Evolutionary conservation across 2,113 vertebrate species (phyloP), one percentile per base, ranked within the genome.

Genomic region (Clinocottus analis): DNA sequence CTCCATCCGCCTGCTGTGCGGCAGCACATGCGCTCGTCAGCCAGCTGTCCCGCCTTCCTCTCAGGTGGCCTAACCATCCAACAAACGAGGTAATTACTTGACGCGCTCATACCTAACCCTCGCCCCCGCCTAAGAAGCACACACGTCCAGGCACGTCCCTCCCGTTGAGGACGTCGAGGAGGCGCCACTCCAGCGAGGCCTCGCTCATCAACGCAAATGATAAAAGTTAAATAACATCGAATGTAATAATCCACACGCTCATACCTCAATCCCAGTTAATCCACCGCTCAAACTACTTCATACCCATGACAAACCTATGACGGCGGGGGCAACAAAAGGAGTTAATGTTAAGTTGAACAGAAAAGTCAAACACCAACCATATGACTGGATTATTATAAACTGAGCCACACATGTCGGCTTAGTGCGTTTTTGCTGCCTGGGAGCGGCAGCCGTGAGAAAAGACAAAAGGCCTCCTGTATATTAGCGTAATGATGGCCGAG

Each of bases 321-420:
- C 82, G 59, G 61, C 60, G 7, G 79, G 61, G 67, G 51, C 80
- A 23, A 90, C 87, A 90, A 88, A n/a, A 62, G 73, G 62, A 45
- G 45, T 51, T 45, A 63, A 83, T 75, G 77, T 83, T 23, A 3
- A 11, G 12, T n/a, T 69, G 69, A 56, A 73, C n/a, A 67, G 5
- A 51, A 37, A 67, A 90, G 75, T 84, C 71, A 80, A 76, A 83
- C 84, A 59, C 19, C 41, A 17, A 41, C 88, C 88, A 88, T 72
- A 76, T 82, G 90, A 89, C 62, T 29, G 86, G 85, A 90, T 90
- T 84, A 82, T 51, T 35, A 43, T 5, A 61, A 55, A 64, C 55
- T 31, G 49, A 72, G 37, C 49, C 72, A 67, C 77, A 80, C 70
- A 73, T 4, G n/a, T 37, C 16, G 33, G 72, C 75, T 12, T 69